Evolutionary conservation across 2,888 invertebrate species (phyloP).

Genomic region (Heliconius sara): DNA sequence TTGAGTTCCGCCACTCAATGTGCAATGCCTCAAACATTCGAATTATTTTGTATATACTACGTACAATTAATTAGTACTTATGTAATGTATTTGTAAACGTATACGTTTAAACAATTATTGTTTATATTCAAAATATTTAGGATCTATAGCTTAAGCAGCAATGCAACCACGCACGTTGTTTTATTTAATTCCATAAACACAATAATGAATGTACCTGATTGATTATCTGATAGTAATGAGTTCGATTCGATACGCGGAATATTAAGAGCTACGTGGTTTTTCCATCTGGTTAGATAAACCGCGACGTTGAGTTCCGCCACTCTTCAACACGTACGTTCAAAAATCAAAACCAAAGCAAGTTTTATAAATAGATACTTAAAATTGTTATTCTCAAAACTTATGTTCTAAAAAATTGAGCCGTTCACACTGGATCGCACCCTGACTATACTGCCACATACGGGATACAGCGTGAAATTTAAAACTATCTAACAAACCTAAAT

Average conservation of each 20-base stretch:
- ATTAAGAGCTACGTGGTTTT: not conserved
- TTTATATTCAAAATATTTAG: slow-evolving; percentile 2
- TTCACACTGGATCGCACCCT: too few species aligned
- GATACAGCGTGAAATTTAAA: too few species aligned
- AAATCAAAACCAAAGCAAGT: too few species aligned
- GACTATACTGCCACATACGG: too few species aligned
- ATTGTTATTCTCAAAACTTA: too few species aligned
- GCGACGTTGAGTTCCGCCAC: not conserved
- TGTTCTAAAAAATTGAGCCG: too few species aligned
- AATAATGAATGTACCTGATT: not conserved
- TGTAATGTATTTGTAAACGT: not conserved
- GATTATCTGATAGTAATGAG: too few species aligned
- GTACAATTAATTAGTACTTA: not conserved
- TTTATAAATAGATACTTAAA: too few species aligned
- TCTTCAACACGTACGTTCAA: too few species aligned
- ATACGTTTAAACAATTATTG: not conserved
- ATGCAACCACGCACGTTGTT: not conserved
- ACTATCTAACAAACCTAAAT: not conserved
- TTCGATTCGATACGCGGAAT: not conserved
- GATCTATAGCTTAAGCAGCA: not conserved
- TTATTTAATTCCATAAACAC: not conserved
- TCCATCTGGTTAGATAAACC: not conserved
- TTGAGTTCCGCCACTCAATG: too few species aligned
- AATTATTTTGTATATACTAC: not conserved
- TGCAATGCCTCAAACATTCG: too few species aligned